Conservation (phyloP, 2,888 invertebrate genomes). For the Cepaea hortensis region DNA sequence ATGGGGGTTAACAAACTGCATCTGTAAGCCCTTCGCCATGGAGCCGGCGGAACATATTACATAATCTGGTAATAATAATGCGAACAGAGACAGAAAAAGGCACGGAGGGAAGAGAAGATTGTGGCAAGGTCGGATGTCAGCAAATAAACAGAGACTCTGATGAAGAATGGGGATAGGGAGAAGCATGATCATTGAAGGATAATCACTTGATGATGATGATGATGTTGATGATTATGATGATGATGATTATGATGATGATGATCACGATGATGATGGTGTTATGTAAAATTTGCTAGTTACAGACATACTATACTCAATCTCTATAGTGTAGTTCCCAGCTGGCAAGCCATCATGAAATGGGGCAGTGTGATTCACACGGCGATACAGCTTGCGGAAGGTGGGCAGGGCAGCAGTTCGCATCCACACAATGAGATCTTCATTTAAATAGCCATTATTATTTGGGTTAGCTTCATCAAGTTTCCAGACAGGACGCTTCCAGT, state of each 20-base stretch:
- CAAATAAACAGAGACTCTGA: no score
- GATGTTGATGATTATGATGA: background rate
- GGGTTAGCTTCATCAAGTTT: slow-evolving; percentile 82
- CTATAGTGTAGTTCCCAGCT: slow-evolving; percentile 79
- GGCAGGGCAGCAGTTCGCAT: slow-evolving; percentile 99
- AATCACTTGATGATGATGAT: no score
- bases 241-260: background rate
- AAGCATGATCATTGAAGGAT: no score
- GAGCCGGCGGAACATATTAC: no score
- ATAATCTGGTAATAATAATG: no score
- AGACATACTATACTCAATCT: slow-evolving; percentile 84
- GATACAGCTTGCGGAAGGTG: slow-evolving; percentile 92
- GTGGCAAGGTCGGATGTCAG: no score
- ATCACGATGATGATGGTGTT: background rate
- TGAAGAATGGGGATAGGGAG: no score
- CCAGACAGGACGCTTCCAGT: slow-evolving; percentile 89
- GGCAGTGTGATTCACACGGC: slow-evolving; percentile 85
- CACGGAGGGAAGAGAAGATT: no score
- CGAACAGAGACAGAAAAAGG: no score
- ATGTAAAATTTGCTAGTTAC: background rate
- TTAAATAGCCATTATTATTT: slow-evolving; percentile 93
- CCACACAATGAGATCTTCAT: slow-evolving; percentile 99
- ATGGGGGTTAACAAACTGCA: no score
- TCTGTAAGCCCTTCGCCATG: no score
- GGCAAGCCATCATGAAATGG: slow-evolving; percentile 85